These are phyloP conservation scores for Scolopax rusticola DNA, from an alignment of 2,797 vertebrate species.

Conservation along the genomic window DNA sequence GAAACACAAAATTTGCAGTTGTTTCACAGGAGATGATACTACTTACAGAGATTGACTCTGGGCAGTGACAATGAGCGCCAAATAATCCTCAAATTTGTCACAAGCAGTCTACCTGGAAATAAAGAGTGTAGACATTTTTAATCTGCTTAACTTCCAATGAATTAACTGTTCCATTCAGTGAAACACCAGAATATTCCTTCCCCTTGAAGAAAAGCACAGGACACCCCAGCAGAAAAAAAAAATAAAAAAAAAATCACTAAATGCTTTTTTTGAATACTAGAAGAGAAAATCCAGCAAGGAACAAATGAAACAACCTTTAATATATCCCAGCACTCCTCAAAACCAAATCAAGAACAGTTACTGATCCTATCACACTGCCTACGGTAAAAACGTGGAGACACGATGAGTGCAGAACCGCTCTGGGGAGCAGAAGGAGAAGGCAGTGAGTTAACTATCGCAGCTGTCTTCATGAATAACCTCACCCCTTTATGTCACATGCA, in stretches of 20 bases:
- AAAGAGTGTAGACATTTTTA: background rate
- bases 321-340: background rate
- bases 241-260: background rate
- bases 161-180: background rate
- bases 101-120: conserved; percentile 90
- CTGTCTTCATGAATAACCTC: background rate
- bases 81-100: conserved; percentile 96
- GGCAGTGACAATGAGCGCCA: conserved; percentile 96
- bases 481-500: background rate
- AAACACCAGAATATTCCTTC: background rate
- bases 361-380: background rate
- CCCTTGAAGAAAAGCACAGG: background rate
- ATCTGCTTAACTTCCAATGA: background rate
- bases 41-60: conserved; percentile 97
- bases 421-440: background rate
- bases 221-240: background rate
- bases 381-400: background rate
- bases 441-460: background rate
- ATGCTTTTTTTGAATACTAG: background rate
- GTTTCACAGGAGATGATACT: conserved; percentile 71
- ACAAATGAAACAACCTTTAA: background rate
- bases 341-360: background rate
- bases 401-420: background rate
- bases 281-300: background rate
- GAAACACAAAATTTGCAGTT: background rate